A percentile compares a stretch with the other conserved stretches of the same genome.
These are phyloP conservation scores for Lophius americanus DNA, from an alignment of 2,797 vertebrate species.

Conservation along the genomic window DNA sequence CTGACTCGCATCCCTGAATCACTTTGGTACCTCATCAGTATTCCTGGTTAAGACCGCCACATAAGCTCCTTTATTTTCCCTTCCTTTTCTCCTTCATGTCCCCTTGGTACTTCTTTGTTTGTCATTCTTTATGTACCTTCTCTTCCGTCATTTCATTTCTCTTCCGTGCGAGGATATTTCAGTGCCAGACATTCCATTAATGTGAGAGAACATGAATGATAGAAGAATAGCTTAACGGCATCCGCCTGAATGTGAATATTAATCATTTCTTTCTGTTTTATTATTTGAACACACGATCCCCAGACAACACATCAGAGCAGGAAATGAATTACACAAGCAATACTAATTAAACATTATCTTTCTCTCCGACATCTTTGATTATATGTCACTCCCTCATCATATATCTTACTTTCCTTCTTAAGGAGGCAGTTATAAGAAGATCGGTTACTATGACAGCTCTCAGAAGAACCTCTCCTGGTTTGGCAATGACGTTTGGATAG, in stretches of 20 bases:
- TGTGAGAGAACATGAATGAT: conserved; percentile 18
- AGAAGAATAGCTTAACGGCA: conserved; percentile 14
- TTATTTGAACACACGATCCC: conserved; percentile 14
- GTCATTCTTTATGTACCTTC: conserved; percentile 45
- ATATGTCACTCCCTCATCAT: conserved; percentile 4
- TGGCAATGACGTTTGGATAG: conserved; percentile 94
- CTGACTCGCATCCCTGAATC: conserved; percentile 70
- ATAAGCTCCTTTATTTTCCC: conserved; percentile 51
- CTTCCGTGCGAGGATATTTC: conserved; percentile 23
- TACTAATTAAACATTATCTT: conserved; percentile 19
- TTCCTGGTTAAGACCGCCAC: conserved; percentile 67
- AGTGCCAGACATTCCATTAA: conserved; percentile 17
- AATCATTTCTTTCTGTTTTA: conserved; percentile 14
- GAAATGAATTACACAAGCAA: conserved; percentile 22
- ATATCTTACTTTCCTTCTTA: neutral
- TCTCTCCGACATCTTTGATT: conserved; percentile 3
- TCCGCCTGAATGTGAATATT: conserved; percentile 19
- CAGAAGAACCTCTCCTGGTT: conserved; percentile 96
- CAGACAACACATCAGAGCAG: neutral
- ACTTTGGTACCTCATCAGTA: conserved; percentile 68
- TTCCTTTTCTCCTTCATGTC: conserved; percentile 46
- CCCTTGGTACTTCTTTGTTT: conserved; percentile 50
- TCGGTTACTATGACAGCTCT: conserved; percentile 96
- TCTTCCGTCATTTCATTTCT: conserved; percentile 33
- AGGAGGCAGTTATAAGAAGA: conserved; percentile 97